Conservation (phyloP, 2,888 invertebrate species). For the Pachycephus smyrnensis region DNA sequence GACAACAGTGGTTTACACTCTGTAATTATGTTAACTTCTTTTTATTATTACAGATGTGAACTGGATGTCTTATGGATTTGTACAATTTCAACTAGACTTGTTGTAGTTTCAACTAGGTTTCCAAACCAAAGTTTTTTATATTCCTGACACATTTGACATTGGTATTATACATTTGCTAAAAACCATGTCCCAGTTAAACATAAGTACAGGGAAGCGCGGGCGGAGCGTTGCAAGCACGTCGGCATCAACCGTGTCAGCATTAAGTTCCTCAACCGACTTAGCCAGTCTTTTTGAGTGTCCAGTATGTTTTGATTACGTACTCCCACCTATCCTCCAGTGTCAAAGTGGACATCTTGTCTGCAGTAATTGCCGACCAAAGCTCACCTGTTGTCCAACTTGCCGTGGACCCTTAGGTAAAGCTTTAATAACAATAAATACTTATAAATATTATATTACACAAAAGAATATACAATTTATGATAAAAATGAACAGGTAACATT, state of each 20-base stretch:
- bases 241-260: slow-evolving; percentile 72
- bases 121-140: neutral
- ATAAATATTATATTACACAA: too few species aligned
- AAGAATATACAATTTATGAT: neutral
- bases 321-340: slow-evolving; percentile 98
- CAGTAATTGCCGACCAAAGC: slow-evolving; percentile 95
- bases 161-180: slow-evolving; percentile 22
- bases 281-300: slow-evolving; percentile 95
- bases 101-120: too few species aligned
- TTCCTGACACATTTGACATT: neutral
- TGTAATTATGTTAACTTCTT: too few species aligned
- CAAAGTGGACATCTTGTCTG: slow-evolving; percentile 99
- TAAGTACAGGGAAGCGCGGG: slow-evolving; percentile 62
- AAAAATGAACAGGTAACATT: slow-evolving; percentile 79
- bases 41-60: slow-evolving; percentile 34
- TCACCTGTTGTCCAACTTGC: slow-evolving; percentile 98
- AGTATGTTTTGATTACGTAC: slow-evolving; percentile 99
- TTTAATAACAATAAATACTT: too few species aligned
- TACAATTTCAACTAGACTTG: too few species aligned
- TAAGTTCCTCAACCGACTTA: slow-evolving; percentile 85
- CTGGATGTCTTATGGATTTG: slow-evolving; percentile 17
- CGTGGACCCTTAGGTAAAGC: slow-evolving; percentile 86
- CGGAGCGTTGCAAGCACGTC: slow-evolving; percentile 63
- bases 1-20: too few species aligned
- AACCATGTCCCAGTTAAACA: slow-evolving; percentile 62